Evolutionary conservation across 2,113 vertebrate genomes (phyloP), one percentile per base, ranked within the genome.

Genomic region (Excalfactoria chinensis): DNA sequence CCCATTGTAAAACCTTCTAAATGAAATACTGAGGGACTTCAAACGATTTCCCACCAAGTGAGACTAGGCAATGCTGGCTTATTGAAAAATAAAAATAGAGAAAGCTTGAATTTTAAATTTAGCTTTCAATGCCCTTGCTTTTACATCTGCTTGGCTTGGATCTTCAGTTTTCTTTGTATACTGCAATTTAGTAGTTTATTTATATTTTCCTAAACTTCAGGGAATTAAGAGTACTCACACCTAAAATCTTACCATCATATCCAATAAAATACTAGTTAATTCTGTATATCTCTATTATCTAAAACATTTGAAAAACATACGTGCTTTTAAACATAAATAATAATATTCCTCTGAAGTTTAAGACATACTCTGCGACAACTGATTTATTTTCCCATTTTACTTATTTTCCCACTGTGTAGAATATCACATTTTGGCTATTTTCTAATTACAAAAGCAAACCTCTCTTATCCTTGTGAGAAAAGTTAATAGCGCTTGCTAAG

Each of bases 41-140:
- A 84, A 94, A 91, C 74, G 51, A 88, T 88, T 90, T 76, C 62
- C 35, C 75, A 91, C 26, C 8, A 41, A 90, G 40, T 30, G 32
- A 77, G 44, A 44, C 17, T 70, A 76, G 30, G 77, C 23, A 86
- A 37, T 56, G 30, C 10, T 62, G 58, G 2, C 8, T 84, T 34
- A 26, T 18, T 83, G 44, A 86, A 46, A 21, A 46, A 46, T 10
- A 46, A 18, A 17, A 43, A 20, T 63, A 28, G 34, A 70, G 53
- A 90, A 92, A 70, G 7, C 6, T 81, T 51, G 34, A 86, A 81
- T 84, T 89, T 70, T 41, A 73, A 48, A 4, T 66, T 23, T 41
- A 70, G 44, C 6, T 70, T 20, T 59, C 14, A 6, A 25, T 84
- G 6, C 5, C 88, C 17, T 64, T 90, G 6, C 0, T 67, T 53